Evolutionary conservation across 2,888 invertebrate genomes (phyloP).

Genomic region (Aspidapion aeneum): DNA sequence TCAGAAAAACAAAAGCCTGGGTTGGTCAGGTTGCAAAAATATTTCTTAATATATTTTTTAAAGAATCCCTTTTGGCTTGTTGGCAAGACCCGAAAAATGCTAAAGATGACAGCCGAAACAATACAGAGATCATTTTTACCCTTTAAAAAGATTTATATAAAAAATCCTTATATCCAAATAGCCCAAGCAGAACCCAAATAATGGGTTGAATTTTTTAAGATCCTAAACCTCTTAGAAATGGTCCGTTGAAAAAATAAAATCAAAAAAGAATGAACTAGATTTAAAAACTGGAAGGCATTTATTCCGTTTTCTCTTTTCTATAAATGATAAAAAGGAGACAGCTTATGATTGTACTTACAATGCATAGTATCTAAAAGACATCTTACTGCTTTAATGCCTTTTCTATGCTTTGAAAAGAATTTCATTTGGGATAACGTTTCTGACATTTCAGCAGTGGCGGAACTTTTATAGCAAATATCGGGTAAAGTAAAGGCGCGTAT

Average conservation of each 20-base stretch:
- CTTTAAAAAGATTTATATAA: background rate
- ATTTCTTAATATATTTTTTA: too few relatives aligned
- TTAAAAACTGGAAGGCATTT: background rate
- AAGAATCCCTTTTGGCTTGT: too few relatives aligned
- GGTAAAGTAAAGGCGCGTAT: too few relatives aligned
- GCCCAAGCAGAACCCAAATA: background rate
- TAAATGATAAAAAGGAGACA: background rate
- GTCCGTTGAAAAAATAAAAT: constrained; percentile 28
- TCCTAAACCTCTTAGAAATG: constrained; percentile 30
- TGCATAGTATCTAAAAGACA: background rate
- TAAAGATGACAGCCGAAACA: too few relatives aligned
- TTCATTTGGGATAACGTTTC: background rate
- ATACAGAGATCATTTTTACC: background rate
- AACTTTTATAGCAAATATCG: too few relatives aligned
- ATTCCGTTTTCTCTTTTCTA: background rate
- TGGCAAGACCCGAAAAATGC: too few relatives aligned
- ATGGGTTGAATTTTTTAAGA: constrained; percentile 21
- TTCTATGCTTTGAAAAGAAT: background rate
- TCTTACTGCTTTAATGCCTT: background rate
- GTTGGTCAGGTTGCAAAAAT: too few relatives aligned
- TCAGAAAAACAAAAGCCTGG: too few relatives aligned
- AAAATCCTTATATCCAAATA: background rate
- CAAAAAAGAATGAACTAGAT: background rate
- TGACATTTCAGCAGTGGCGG: too few relatives aligned
- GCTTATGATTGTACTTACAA: background rate